Evolutionary conservation across 1,140 invertebrate species (phyloP).

Genomic region (Pseudomyrmex dendroicus): DNA sequence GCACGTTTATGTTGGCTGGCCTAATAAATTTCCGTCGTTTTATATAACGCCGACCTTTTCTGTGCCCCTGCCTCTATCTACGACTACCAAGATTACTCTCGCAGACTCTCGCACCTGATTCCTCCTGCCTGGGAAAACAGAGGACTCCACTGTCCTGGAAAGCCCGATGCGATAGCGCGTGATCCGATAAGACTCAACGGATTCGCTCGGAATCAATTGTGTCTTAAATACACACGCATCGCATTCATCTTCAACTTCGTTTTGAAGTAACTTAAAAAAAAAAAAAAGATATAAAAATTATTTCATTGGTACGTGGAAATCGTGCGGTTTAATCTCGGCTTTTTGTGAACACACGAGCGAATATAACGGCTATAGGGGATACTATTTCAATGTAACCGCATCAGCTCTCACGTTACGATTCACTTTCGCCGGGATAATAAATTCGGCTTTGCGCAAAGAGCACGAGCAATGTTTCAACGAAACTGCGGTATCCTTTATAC

Average conservation of each 20-base stretch:
- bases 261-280: neutral
- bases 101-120: constrained; percentile 57
- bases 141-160: constrained; percentile 7
- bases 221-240: neutral
- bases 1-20: constrained; percentile 20
- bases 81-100: constrained; percentile 24
- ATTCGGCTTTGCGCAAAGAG: constrained; percentile 41
- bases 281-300: neutral
- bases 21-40: constrained; percentile 71
- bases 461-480: constrained; percentile 20
- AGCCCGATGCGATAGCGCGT: constrained; percentile 7
- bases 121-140: constrained; percentile 15
- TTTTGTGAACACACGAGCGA: neutral
- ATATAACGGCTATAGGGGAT: constrained; percentile 1
- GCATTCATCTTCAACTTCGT: neutral
- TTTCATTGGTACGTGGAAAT: neutral
- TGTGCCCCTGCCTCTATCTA: neutral
- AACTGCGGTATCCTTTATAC: constrained; percentile 13
- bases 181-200: neutral
- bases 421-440: constrained; percentile 41
- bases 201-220: neutral
- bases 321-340: neutral
- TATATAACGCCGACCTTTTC: constrained; percentile 52
- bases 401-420: constrained; percentile 33
- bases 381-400: constrained; percentile 35